Percentiles rank a stretch among this genome's conserved stretches.
Evolutionary conservation across 2,888 invertebrate genomes (phyloP).

Genomic region (Pollenia amentaria): DNA sequence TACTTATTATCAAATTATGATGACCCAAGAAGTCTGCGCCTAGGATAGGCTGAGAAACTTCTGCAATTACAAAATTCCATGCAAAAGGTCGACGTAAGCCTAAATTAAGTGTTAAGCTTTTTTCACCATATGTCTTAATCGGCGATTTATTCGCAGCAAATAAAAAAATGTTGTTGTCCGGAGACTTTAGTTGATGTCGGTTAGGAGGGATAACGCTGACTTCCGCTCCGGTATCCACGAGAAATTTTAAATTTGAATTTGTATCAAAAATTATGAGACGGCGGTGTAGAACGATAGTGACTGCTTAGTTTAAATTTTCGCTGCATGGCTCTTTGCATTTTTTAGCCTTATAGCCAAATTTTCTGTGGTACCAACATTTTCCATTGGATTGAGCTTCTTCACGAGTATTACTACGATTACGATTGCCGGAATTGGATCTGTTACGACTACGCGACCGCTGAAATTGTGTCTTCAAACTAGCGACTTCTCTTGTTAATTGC

Average conservation of each 20-base stretch:
- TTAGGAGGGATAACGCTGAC: too few relatives aligned
- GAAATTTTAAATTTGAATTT: constrained; percentile 55
- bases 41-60: constrained; percentile 63
- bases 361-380: constrained; percentile 67
- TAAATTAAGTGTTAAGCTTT: constrained; percentile 46
- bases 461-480: constrained; percentile 5
- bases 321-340: constrained; percentile 24
- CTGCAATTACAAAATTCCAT: constrained; percentile 59
- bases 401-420: not conserved
- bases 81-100: constrained; percentile 53
- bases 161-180: constrained; percentile 40
- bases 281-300: not conserved
- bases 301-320: constrained; percentile 19
- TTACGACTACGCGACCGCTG: not conserved
- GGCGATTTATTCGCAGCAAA: constrained; percentile 19
- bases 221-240: too few relatives aligned
- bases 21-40: constrained; percentile 63
- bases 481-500: not conserved
- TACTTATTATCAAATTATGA: constrained; percentile 22
- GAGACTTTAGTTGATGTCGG: constrained; percentile 30
- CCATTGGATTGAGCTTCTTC: not conserved
- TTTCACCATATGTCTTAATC: constrained; percentile 38
- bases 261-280: constrained; percentile 22
- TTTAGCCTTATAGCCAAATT: constrained; percentile 37
- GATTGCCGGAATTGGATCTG: not conserved